Evolutionary conservation across 2,797 vertebrate species (phyloP).

Genomic region (Alfaro cultratus): DNA sequence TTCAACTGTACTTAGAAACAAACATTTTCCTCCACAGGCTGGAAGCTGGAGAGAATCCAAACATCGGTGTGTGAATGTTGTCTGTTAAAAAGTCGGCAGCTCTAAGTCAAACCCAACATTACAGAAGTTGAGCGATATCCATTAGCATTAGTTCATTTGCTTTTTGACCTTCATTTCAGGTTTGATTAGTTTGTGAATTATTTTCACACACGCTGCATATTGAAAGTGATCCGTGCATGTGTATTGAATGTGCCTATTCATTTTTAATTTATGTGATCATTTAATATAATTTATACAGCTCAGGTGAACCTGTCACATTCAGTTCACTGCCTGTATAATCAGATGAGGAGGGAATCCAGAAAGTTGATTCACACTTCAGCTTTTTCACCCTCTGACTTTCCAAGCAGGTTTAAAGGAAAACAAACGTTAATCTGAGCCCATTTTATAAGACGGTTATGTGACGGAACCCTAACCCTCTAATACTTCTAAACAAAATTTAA

Average conservation of each 20-base stretch:
- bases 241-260: neutral
- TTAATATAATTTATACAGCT: constrained; percentile 1
- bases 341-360: neutral
- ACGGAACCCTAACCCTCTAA: neutral
- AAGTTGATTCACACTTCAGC: neutral
- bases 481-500: neutral
- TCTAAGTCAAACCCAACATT: neutral
- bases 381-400: neutral
- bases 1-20: neutral
- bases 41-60: neutral
- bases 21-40: neutral
- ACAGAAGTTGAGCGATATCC: neutral
- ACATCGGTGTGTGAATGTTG: no score
- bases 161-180: constrained; percentile 21
- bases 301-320: neutral
- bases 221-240: neutral
- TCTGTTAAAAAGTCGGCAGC: neutral
- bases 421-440: neutral
- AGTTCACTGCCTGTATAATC: constrained; percentile 5
- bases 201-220: neutral
- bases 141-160: constrained; percentile 8
- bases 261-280: constrained; percentile 20
- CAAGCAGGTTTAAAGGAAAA: neutral
- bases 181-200: constrained; percentile 11
- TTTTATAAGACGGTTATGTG: no score